Conservation (phyloP, 2,113 vertebrate species). For the Drymodes brunneopygia region DNA sequence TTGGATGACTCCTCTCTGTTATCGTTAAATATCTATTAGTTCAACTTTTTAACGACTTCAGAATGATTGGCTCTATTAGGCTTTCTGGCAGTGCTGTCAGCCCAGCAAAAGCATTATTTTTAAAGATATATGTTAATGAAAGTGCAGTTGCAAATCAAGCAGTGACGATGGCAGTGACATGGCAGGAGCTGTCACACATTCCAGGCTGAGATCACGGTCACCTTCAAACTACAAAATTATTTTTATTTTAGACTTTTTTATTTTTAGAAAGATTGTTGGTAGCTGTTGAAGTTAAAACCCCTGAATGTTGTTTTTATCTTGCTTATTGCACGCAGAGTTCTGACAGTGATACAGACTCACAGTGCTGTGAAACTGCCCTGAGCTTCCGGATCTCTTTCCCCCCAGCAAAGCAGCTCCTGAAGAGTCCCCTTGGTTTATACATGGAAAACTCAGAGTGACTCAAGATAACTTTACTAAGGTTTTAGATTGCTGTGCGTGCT, state of each 20-base stretch:
- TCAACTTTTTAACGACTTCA: slow-evolving; percentile 20
- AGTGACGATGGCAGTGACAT: background rate
- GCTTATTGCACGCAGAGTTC: background rate
- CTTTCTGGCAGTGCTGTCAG: background rate
- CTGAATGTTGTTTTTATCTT: background rate
- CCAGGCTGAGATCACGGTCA: slow-evolving; percentile 39
- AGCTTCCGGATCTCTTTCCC: background rate
- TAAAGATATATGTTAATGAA: slow-evolving; percentile 10
- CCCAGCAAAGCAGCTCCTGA: background rate
- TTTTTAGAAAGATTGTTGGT: background rate
- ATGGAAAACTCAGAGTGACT: background rate
- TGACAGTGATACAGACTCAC: background rate
- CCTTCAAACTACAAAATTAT: background rate
- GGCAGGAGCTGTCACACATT: slow-evolving; percentile 3
- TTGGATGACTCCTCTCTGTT: slow-evolving; percentile 14
- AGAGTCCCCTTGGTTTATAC: background rate
- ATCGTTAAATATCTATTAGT: slow-evolving; percentile 32
- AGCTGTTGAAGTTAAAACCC: background rate
- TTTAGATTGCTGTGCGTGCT: background rate
- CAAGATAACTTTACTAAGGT: background rate
- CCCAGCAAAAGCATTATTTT: slow-evolving; percentile 29
- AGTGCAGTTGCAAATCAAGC: background rate
- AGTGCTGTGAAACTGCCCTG: background rate
- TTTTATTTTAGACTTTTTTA: background rate
- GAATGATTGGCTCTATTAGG: background rate